Evolutionary conservation across 64 coral and sea anemone genomes (phyloP), one percentile per base, ranked within the genome.

Genomic region (Stichodactyla mertensii): DNA sequence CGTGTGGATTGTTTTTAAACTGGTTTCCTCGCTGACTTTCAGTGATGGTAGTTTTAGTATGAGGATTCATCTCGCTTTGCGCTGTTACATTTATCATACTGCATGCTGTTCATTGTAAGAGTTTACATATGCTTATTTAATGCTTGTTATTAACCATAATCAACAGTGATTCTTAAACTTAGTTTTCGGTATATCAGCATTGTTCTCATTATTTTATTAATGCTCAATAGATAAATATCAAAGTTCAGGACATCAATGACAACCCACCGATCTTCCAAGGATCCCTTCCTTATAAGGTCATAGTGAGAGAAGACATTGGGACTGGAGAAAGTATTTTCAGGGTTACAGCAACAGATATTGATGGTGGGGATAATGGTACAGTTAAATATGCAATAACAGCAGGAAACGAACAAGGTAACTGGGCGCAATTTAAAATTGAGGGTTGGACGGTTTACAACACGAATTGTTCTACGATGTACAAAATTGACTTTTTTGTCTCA

Each of bases 211-310:
- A 6, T 22, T 66, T n/a, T 23, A 23, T 74, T 12, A 3, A 7
- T 20, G 20, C 10, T 31, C 16, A n/a, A 81, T 54, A 95, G 93
- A 57, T 95, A 86, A 71, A 54, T 5, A 60, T 95, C 20, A 86
- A 77, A 0, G 90, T 95, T 9, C 7, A 83, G 22, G 93, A 95
- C 18, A 55, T 16, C 54, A 95, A 95, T 62, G 93, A 95, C 78
- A 92, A 95, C 77, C 86, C 58, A 55, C 93, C 93, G 18, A 28
- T 77, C 15, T 92, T 95, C 58, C 52, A 79, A 83, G 64, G 26
- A 51, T 10, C 23, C 52, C 60, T 77, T 18, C 58, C 58, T 7
- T 19, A 24, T 27, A 92, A 20, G 11, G 84, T 89, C 9, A 89
- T 54, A 13, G 78, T 89, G 10, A 31, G 64, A 86, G 93, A 95